Evolutionary conservation across 2,888 invertebrate genomes (phyloP).

Genomic region (Fabriciana adippe): DNA sequence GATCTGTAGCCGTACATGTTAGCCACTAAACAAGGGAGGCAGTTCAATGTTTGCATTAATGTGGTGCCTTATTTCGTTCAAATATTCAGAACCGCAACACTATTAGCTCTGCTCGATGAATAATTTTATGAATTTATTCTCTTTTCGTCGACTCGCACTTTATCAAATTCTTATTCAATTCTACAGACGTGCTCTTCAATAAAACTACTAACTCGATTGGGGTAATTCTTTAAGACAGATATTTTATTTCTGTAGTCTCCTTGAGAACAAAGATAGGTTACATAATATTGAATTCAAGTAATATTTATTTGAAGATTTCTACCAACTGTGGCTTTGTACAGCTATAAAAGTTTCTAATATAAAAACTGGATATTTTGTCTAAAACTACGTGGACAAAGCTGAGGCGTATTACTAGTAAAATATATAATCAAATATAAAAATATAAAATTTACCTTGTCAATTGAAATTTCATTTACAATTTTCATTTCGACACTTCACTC

Average conservation of each 20-base stretch:
- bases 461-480: conserved; percentile 1
- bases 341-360: no score
- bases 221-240: conserved; percentile 21
- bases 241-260: conserved; percentile 13
- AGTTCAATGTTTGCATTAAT: not conserved
- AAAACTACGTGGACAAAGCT: no score
- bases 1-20: no score
- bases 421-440: not conserved
- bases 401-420: no score
- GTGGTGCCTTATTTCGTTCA: conserved; percentile 4
- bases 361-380: no score
- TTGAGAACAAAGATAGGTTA: not conserved
- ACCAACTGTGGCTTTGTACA: no score
- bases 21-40: no score
- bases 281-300: not conserved
- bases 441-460: not conserved
- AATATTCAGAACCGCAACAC: conserved; percentile 27
- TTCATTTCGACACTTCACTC: conserved; percentile 2
- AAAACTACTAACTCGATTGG: conserved; percentile 29
- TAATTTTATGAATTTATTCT: conserved; percentile 40
- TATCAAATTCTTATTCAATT: conserved; percentile 41
- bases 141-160: conserved; percentile 37
- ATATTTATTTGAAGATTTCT: not conserved
- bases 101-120: conserved; percentile 32
- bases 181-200: conserved; percentile 27